These are phyloP conservation scores for Ips typographus DNA, from an alignment of 1,140 invertebrate species.

Conservation along the genomic window DNA sequence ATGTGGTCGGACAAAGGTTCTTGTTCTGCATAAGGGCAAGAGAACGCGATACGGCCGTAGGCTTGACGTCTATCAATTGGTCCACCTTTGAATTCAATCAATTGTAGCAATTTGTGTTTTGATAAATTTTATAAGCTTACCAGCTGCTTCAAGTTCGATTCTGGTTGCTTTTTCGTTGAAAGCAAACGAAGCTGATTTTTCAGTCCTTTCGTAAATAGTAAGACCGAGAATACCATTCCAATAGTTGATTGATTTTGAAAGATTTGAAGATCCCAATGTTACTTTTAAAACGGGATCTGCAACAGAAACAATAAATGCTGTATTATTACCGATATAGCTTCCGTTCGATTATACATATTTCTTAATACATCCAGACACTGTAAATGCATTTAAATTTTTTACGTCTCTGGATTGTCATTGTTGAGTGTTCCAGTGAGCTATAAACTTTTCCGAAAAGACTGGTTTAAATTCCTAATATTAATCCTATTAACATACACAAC, in stretches of 20 bases:
- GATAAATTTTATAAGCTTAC: slow-evolving; percentile 51
- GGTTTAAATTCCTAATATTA: too few species aligned
- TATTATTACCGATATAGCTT: background rate
- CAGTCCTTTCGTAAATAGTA: slow-evolving; percentile 65
- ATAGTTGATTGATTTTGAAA: slow-evolving; percentile 75
- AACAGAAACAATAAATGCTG: background rate
- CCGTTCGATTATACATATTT: background rate
- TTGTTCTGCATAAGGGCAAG: slow-evolving; percentile 76
- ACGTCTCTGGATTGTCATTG: too few species aligned
- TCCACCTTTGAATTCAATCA: slow-evolving; percentile 51
- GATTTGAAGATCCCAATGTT: slow-evolving; percentile 74
- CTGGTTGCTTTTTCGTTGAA: slow-evolving; percentile 75
- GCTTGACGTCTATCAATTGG: slow-evolving; percentile 84
- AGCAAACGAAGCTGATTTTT: slow-evolving; percentile 64
- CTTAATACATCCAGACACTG: background rate
- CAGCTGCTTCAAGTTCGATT: slow-evolving; percentile 72
- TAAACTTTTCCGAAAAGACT: too few species aligned
- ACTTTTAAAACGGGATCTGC: slow-evolving; percentile 84
- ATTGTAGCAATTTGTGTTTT: background rate
- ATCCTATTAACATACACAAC: too few species aligned
- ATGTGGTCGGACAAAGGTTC: slow-evolving; percentile 74
- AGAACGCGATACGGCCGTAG: slow-evolving; percentile 94
- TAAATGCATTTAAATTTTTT: background rate
- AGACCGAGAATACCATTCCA: slow-evolving; percentile 80
- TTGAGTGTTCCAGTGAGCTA: too few species aligned